Evolutionary conservation across 2,888 invertebrate genomes (phyloP), one percentile per base, ranked within the genome.

Genomic region (Lobophora halterata): DNA sequence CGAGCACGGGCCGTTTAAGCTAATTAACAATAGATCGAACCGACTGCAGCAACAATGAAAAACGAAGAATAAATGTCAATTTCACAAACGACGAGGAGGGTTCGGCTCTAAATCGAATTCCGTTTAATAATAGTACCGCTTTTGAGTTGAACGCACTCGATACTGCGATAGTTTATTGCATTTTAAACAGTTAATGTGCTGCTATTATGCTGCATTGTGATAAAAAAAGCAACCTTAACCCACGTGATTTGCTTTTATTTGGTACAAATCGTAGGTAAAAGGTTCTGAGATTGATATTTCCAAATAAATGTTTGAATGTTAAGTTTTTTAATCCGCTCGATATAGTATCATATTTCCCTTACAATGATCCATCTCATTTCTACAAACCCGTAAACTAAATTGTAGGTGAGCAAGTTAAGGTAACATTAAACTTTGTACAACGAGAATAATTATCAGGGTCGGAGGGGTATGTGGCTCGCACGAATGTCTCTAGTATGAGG

Each of bases 31-130:
- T 85, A 86, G 85, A 85, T 81, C 78, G 79, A 79, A 77, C 74
- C 75, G 75, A 79, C 73, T 80, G 79, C 77, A 77, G 73, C 74
- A 81, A 85, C 86, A 86, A 86, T 86, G 86, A 82, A 86, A 85
- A 83, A 85, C 83, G 85, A 86, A 86, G 85, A 85, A 86, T 86
- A 85, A 86, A 86, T 86, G 86, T 82, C 86, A 86, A 85, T 86
- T 83, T 85, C 83, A 81, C 83, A 85, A 86, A 83, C 85, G 83
- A 75, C 83, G 74, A 81, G 79, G 86, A 83, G 85, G 83, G 85
- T 79, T 85, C 80, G 79, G 79, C 73, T 85, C 79, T 81, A 83
- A 83, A 86, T 86, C 86, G 86, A 86, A 85, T 82, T 81, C 85
- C 79, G 79, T 83, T 82, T 83, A 86, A 86, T 86, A 85, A 86